Percentiles rank a stretch among this genome's conserved stretches.
phyloP scores from a whole-genome alignment of 2,113 vertebrate genomes.

The Leptodactylus fuscus region DNA sequence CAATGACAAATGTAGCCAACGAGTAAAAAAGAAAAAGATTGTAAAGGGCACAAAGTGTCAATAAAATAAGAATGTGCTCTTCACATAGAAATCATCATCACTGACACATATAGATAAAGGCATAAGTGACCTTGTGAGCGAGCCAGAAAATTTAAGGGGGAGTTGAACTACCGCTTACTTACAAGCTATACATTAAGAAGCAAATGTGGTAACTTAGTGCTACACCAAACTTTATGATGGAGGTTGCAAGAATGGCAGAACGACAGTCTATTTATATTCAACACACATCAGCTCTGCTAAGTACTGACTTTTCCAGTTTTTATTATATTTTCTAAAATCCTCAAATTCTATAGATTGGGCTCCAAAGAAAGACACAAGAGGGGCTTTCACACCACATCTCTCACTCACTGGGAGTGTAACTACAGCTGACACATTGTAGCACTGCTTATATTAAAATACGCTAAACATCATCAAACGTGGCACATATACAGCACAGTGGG shows the following conservation, averaged over 20 bases:
- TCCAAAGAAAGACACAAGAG: neutral
- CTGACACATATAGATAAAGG: neutral
- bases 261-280: no score
- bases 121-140: constrained; percentile 19
- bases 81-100: neutral
- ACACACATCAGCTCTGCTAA: no score
- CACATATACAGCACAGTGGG: neutral
- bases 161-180: neutral
- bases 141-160: neutral
- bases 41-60: neutral
- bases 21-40: neutral
- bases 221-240: neutral
- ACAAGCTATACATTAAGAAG: neutral
- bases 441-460: neutral
- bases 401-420: no score
- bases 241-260: neutral
- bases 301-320: no score
- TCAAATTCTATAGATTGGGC: neutral
- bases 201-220: neutral
- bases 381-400: neutral
- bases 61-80: neutral
- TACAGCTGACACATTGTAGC: neutral
- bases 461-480: neutral
- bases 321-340: neutral
- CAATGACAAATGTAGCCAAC: neutral